Base-by-base conservation (phyloP, 2,797 vertebrate species). In the Halcyon chelicuti region DNA sequence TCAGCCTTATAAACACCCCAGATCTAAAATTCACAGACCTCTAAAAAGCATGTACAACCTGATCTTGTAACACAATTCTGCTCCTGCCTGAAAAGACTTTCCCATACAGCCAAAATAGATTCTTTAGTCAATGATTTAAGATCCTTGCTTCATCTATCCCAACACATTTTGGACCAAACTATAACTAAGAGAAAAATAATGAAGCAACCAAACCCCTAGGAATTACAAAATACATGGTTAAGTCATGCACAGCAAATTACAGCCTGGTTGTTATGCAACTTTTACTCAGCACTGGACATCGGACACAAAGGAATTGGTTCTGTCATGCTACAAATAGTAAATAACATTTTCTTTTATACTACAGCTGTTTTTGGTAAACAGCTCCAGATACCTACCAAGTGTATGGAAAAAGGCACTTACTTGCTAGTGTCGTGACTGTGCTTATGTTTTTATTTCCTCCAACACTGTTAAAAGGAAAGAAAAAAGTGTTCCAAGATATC, bases 361-460 rank as follows among this genome's bases (percentile, higher is more conserved):
- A 89, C 35, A 85, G 4, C 14, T 68, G 22, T 26, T 90, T 90
- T 11, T 37, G 89, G 80, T 46, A 78, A 93, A 86, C 28, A 79
- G 16, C 47, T 77, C 44, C 31, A 78, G 25, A 54, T 61, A 83
- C 16, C 74, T 25, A 55, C 44, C 25, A 55, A 8, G 18, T 12
- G 20, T 61, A 66, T 2, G 1, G 44, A 26, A 77, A 51, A 31
- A 54, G 1, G 37, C 72, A 98, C 98, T 97, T 98, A 98, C 98
- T 98, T 40, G 98, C 17, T 79, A 98, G 51, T 29, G 98, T 98
- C 0, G 95, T 98, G 62, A 98, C 93, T 2, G 95, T 97, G 75
- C 52, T 96, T 79, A 98, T 84, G 79, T 96, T 97, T 80, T 93
- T 68, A 72, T 98, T 94, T 79, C 98, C 98, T 29, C 98, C 98